Base-by-base conservation (phyloP, 1,140 invertebrate genomes). In the Drosophila kurseongensis region DNA sequence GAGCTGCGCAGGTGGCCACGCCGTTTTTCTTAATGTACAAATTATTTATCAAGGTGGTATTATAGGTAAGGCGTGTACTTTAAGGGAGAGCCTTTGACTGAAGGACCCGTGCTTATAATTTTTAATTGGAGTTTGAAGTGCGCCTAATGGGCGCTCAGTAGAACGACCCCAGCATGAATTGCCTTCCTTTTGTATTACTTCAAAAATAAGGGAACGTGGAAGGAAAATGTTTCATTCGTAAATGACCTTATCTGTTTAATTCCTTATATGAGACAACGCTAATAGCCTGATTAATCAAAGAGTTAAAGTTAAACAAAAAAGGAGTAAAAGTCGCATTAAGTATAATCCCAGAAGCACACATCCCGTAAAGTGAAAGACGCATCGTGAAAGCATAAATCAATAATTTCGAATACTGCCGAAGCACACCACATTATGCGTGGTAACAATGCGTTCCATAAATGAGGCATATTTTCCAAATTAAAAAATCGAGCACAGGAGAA, bases 61-160 rank as follows among this genome's bases (percentile, higher is more conserved):
- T 84, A 84, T 63, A 60, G 55, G 57, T 48, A 56, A n/a, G 51
- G 51, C 44, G 29, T 12, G 38, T 58, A 38, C 41, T 47, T 35
- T 35, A 32, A 36, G 18, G 18, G 29, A 35, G 60, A 47, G 60
- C 27, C 52, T 61, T 59, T 62, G 48, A 38, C 60, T 61, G 52
- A 66, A 52, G 59, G 56, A 42, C 48, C 65, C 65, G 50, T 69
- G 77, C 78, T 89, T 80, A 80, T 84, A 80, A 89, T 89, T 89
- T 89, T 89, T 89, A 89, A 89, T 89, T 89, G 84, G 84, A 89
- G 69, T 89, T 84, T 89, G 62, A 88, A 89, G 84, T 89, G 77
- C 41, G 55, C 66, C 65, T 58, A 51, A 66, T 29, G 60, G 44
- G 27, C 38, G 38, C 40, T 6, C 9, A 38, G 12, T 4, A 7